Evolutionary conservation across 2,797 vertebrate species (phyloP), one percentile per base, ranked within the genome.

Genomic region (Hippopotamyrus pictus): DNA sequence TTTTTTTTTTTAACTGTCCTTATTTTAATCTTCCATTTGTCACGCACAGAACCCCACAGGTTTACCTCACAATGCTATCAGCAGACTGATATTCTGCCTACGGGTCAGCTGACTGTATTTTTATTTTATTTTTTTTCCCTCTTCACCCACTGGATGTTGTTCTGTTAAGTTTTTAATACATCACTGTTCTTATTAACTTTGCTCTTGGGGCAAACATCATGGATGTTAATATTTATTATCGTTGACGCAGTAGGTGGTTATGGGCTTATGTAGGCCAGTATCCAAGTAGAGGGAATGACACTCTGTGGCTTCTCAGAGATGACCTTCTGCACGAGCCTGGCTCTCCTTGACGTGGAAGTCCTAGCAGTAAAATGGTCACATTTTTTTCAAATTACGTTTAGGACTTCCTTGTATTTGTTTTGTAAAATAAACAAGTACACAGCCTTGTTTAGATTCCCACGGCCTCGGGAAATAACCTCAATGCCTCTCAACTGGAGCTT

Each of bases 371-470:
- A 79, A 44, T 19, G 44, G n/a, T 7, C 22, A 25, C 48, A 51
- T 22, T 51, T 85, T 51, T 85, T 48, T 51, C 22, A 4, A 46
- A 12, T 85, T 85, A 5, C 6, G 41, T 25, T 85, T 51, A 85
- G 44, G 44, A 85, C 22, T 51, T 85, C 22, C 19, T 85, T 51
- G 22, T 14, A 29, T 85, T 85, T 11, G 48, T 85, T 85, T 85
- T 85, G n/a, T 85, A 85, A 25, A 85, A 85, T 51, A 51, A 84
- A 84, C 41, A 84, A 85, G 22, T 82, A 85, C 11, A 85, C 44
- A 51, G 11, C 48, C 46, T 82, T 82, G 19, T 82, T 14, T 44
- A 19, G 19, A 46, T 44, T 82, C 7, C 37, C 19, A n/a, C 19
- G 0, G 5, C 76, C 19, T 46, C 2, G 37, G 19, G 41, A n/a